These are phyloP conservation scores for Silurus meridionalis DNA, from an alignment of 2,113 vertebrate species.

Conservation along the genomic window DNA sequence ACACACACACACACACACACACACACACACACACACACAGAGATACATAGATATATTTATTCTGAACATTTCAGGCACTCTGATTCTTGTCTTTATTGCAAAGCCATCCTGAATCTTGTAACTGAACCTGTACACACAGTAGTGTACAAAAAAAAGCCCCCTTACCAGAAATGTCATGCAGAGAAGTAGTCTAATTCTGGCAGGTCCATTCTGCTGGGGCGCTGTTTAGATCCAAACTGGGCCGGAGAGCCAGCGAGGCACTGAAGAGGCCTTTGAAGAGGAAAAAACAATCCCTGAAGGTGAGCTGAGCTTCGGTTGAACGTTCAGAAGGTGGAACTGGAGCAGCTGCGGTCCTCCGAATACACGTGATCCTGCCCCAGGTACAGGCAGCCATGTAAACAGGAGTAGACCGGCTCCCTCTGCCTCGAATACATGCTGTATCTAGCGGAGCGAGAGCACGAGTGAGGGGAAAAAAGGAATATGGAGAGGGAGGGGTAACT, in stretches of 20 bases:
- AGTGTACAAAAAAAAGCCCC: conserved; percentile 37
- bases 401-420: conserved; percentile 69
- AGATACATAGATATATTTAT: not conserved
- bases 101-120: conserved; percentile 1
- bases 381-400: conserved; percentile 75
- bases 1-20: conserved; percentile 7
- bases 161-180: conserved; percentile 80
- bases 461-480: conserved; percentile 43
- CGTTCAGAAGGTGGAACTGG: conserved; percentile 55
- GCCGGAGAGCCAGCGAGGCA: conserved; percentile 66
- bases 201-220: conserved; percentile 75
- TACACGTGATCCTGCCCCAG: conserved; percentile 69
- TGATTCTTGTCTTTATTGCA: not conserved
- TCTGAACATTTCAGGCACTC: not conserved
- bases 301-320: conserved; percentile 44
- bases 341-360: conserved; percentile 66
- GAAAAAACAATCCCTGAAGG: conserved; percentile 52
- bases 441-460: conserved; percentile 66
- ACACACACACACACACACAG: conserved; percentile 3
- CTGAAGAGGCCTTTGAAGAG: conserved; percentile 58
- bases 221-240: conserved; percentile 70
- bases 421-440: conserved; percentile 75
- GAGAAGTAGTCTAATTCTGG: conserved; percentile 78
- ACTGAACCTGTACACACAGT: not conserved
- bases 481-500: conserved; percentile 54